Conservation (phyloP, 2,797 vertebrate genomes). For the Sandelia bainsii region DNA sequence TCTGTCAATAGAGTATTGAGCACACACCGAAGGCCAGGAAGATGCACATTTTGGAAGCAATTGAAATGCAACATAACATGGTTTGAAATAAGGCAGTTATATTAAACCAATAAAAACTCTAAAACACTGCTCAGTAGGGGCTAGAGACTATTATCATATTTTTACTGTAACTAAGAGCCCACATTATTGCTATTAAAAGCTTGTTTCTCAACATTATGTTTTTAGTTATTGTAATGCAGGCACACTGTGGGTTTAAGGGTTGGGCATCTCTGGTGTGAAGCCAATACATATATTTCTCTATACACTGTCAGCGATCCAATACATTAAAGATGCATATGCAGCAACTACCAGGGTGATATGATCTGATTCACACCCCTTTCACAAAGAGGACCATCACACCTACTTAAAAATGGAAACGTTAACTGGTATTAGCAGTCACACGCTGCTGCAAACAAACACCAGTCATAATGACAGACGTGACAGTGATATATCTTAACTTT, state of each 20-base stretch:
- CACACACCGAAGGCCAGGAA: constrained; percentile 67
- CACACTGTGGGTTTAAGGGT: not conserved
- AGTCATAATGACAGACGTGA: too few species aligned
- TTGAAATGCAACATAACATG: constrained; percentile 60
- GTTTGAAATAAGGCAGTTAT: constrained; percentile 58
- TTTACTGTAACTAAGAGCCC: constrained; percentile 12
- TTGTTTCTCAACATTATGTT: not conserved
- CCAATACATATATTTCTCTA: too few species aligned
- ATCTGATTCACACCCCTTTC: too few species aligned
- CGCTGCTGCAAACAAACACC: too few species aligned
- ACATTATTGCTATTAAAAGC: not conserved
- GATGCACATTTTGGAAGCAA: constrained; percentile 72
- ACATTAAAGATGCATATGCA: too few species aligned
- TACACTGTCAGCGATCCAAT: too few species aligned
- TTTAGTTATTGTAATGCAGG: not conserved
- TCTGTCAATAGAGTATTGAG: constrained; percentile 89
- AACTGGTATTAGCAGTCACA: too few species aligned
- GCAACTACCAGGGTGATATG: too few species aligned
- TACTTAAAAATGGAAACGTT: too few species aligned
- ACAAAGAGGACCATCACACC: too few species aligned
- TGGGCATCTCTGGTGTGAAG: too few species aligned
- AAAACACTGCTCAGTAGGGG: constrained; percentile 32
- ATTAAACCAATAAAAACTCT: constrained; percentile 58
- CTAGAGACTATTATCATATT: constrained; percentile 5
- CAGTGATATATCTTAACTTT: too few species aligned